Conservation (phyloP, 1,140 invertebrate species). For the Hesperophylax magnus region DNA sequence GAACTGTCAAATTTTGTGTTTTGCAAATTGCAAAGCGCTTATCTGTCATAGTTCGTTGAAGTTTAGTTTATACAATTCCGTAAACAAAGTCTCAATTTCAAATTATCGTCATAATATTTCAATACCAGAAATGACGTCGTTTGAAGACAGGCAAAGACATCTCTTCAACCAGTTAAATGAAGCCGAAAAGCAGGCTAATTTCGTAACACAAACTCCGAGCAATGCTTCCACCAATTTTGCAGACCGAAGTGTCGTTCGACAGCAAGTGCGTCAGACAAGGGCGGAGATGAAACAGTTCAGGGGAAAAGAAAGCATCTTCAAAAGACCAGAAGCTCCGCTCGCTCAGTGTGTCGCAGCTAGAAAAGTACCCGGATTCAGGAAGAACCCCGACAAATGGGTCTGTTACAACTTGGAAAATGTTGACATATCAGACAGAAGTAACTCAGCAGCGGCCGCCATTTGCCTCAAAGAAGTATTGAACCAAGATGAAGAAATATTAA, state of each 20-base stretch:
- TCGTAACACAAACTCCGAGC: conserved; percentile 62
- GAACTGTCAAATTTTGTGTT: conserved; percentile 4
- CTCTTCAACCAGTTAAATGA: conserved; percentile 71
- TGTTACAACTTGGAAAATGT: conserved; percentile 83
- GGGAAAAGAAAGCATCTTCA: conserved; percentile 84
- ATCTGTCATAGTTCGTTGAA: too few relatives aligned
- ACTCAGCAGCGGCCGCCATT: conserved; percentile 79
- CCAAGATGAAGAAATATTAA: conserved; percentile 56
- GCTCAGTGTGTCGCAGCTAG: conserved; percentile 69
- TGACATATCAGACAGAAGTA: conserved; percentile 79
- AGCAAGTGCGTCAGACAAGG: conserved; percentile 64
- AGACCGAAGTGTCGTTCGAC: conserved; percentile 55
- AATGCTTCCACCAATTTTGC: background rate
- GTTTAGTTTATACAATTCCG: too few relatives aligned
- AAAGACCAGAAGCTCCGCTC: conserved; percentile 76
- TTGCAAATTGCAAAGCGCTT: background rate
- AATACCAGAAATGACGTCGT: conserved; percentile 63
- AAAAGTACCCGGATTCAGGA: conserved; percentile 77
- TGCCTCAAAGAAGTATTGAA: conserved; percentile 69
- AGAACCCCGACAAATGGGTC: conserved; percentile 83
- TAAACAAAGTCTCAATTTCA: too few relatives aligned
- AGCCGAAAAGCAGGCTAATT: conserved; percentile 69
- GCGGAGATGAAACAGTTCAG: conserved; percentile 73
- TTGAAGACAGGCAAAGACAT: conserved; percentile 69
- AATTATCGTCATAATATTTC: too few relatives aligned